Conservation (phyloP, 2,797 vertebrate genomes). For the Anolis apletophallus region DNA sequence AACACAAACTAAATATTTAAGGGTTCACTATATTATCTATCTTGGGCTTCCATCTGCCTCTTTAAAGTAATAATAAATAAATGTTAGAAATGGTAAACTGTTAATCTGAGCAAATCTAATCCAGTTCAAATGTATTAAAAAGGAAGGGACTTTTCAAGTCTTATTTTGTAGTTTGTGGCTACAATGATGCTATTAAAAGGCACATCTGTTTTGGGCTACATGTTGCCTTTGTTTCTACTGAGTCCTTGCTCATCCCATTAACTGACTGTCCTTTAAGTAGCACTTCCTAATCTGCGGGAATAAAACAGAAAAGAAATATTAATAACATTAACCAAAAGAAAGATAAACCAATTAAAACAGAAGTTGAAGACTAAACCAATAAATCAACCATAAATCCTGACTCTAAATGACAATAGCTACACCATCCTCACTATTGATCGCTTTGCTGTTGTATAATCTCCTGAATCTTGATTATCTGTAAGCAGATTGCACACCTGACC, state of each 20-base stretch:
- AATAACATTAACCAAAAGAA: conserved; percentile 48
- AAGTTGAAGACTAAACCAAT: conserved; percentile 47
- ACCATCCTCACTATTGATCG: conserved; percentile 59
- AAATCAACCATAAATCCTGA: conserved; percentile 59
- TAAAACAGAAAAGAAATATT: conserved; percentile 53
- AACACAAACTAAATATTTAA: background rate
- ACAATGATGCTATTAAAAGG: rapidly evolving
- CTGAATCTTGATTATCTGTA: conserved; percentile 51
- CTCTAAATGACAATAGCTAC: conserved; percentile 55
- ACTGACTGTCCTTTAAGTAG: conserved; percentile 28
- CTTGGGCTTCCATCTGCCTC: background rate
- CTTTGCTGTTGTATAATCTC: conserved; percentile 55
- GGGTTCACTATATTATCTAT: background rate
- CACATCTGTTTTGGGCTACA: rapidly evolving
- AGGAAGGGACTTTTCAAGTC: background rate
- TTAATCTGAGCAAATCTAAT: background rate
- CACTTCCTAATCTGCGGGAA: background rate
- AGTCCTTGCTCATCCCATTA: conserved; percentile 25
- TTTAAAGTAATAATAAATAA: background rate
- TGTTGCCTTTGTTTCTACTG: conserved; percentile 27
- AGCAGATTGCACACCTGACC: conserved; percentile 49
- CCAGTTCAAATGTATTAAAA: background rate
- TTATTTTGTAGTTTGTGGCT: conserved; percentile 30
- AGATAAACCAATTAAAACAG: conserved; percentile 50
- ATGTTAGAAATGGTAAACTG: background rate